Conservation (phyloP, 2,113 vertebrate genomes). For the Leptodactylus fuscus region DNA sequence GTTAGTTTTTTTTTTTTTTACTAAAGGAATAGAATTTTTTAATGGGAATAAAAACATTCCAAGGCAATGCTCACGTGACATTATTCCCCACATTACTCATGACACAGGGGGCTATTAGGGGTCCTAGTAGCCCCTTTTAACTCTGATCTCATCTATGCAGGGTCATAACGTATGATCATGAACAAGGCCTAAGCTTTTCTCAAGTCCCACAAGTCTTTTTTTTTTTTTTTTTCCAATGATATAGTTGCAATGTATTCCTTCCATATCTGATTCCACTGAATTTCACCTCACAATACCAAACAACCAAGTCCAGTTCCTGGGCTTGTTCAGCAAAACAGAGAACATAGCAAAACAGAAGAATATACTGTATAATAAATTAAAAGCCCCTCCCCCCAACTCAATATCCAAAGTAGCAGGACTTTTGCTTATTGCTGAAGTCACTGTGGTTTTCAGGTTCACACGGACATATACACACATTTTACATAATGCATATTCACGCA, state of each 20-base stretch:
- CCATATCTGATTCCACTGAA: conserved; percentile 72
- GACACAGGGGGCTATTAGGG: too few relatives aligned
- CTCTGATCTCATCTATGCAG: neutral
- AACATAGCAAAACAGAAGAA: conserved; percentile 64
- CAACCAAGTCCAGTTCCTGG: conserved; percentile 69
- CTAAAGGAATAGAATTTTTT: neutral
- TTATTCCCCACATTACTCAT: neutral
- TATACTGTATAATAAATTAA: conserved; percentile 69
- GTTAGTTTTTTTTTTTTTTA: neutral
- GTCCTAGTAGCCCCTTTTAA: neutral
- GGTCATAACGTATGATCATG: neutral
- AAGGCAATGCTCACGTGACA: neutral
- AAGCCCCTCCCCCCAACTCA: conserved; percentile 14
- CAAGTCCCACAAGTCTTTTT: neutral
- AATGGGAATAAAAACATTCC: neutral
- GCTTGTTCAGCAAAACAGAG: conserved; percentile 72
- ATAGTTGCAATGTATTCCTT: conserved; percentile 68
- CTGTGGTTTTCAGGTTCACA: conserved; percentile 62
- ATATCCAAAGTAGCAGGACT: conserved; percentile 73
- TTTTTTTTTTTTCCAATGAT: neutral
- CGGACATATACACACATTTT: conserved; percentile 57
- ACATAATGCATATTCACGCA: conserved; percentile 65
- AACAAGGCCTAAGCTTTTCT: conserved; percentile 4
- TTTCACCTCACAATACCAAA: conserved; percentile 70
- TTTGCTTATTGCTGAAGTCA: conserved; percentile 72